These are phyloP conservation scores for Taenioides sp. DNA, from an alignment of 2,797 vertebrate species.

Conservation along the genomic window DNA sequence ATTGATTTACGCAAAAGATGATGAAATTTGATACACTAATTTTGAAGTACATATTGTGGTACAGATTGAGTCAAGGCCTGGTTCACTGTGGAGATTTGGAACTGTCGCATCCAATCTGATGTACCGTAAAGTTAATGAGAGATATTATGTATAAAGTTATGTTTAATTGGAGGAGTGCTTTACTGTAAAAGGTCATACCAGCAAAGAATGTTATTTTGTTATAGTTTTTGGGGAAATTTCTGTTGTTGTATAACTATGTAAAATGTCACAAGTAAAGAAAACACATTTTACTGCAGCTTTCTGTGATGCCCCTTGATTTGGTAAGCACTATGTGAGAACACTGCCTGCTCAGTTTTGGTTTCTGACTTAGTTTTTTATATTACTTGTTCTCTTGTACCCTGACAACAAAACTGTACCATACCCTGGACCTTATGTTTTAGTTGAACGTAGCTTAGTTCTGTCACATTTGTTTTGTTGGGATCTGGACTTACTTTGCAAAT, in stretches of 20 bases:
- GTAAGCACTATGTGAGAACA: background rate
- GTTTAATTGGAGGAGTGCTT: background rate
- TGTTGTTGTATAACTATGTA: background rate
- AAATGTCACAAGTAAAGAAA: background rate
- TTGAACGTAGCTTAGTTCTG: too few relatives aligned
- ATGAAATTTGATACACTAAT: constrained; percentile 66
- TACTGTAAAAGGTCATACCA: background rate
- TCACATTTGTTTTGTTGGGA: too few relatives aligned
- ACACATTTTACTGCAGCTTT: background rate
- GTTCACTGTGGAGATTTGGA: constrained; percentile 37
- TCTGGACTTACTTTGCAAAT: too few relatives aligned
- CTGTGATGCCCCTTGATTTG: background rate
- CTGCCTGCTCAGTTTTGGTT: background rate
- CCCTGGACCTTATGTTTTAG: too few relatives aligned
- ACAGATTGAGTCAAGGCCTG: constrained; percentile 31
- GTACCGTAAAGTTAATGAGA: background rate
- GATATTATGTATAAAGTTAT: background rate
- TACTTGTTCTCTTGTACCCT: background rate
- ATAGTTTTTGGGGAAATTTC: background rate
- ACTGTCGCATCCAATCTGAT: constrained; percentile 16
- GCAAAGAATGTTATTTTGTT: background rate
- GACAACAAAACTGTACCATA: too few relatives aligned
- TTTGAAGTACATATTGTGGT: constrained; percentile 38
- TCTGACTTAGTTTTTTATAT: background rate
- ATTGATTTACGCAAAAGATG: constrained; percentile 67